A percentile compares a stretch with the other conserved stretches of the same genome.
phyloP scores from a whole-genome alignment of 2,113 vertebrate species.

The Pseudorhombus dupliciocellatus region DNA sequence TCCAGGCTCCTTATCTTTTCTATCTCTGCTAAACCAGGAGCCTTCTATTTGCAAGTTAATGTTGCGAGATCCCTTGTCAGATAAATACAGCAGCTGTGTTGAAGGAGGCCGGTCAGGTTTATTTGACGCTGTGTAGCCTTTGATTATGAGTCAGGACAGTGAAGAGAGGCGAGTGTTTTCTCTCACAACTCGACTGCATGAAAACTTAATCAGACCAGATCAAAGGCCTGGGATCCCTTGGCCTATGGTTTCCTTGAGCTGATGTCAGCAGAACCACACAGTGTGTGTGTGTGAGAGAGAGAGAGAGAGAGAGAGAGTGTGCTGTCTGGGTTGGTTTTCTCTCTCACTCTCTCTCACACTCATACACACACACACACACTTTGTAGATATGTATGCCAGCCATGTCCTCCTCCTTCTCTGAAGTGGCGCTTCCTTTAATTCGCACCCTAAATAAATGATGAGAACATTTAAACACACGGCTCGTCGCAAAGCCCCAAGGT shows the following conservation, averaged over 20 bases:
- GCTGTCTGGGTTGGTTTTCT: conserved; percentile 40
- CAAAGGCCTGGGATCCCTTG: conserved; percentile 64
- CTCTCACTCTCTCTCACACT: conserved; percentile 22
- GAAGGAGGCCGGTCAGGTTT: conserved; percentile 42
- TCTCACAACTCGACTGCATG: conserved; percentile 55
- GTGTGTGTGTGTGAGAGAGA: conserved; percentile 18
- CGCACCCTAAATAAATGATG: conserved; percentile 99
- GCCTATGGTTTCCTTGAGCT: conserved; percentile 62
- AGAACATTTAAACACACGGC: conserved; percentile 99
- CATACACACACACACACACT: conserved; percentile 16
- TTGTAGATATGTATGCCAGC: conserved; percentile 88
- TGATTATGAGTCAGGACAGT: conserved; percentile 51
- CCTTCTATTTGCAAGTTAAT: conserved; percentile 68
- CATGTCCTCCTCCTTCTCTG: conserved; percentile 85
- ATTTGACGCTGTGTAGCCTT: conserved; percentile 36
- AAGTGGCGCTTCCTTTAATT: conserved; percentile 97
- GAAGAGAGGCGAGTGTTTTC: conserved; percentile 61
- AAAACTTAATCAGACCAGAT: conserved; percentile 71
- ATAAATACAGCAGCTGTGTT: conserved; percentile 54
- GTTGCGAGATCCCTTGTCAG: conserved; percentile 66
- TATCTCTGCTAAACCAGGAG: conserved; percentile 61
- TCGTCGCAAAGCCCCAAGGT: conserved; percentile 93
- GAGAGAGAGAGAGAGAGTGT: conserved; percentile 6
- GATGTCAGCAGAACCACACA: conserved; percentile 69
- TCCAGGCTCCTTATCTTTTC: conserved; percentile 57